phyloP scores from a whole-genome alignment of 2,888 invertebrate species.

The Limenitis camilla region DNA sequence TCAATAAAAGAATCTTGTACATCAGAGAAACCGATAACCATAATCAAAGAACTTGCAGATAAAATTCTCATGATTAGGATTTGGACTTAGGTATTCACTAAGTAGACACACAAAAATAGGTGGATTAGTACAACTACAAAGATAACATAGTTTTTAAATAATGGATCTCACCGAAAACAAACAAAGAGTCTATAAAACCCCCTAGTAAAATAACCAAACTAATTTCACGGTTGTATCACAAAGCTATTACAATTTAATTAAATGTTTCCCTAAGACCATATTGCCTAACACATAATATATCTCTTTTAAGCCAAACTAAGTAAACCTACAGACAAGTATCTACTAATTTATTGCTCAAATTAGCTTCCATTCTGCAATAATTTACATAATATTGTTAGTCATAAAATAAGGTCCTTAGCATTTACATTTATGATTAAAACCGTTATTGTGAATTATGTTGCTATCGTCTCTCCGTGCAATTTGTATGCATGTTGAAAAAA shows the following conservation, averaged over 20 bases:
- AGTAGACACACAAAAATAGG: no score
- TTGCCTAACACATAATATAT: slow-evolving; percentile 30
- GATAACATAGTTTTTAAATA: no score
- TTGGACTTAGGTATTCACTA: no score
- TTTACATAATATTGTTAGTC: slow-evolving; percentile 66
- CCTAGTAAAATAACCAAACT: background rate
- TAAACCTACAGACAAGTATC: slow-evolving; percentile 54
- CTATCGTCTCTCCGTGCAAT: no score
- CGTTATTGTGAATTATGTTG: no score
- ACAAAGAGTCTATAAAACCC: background rate
- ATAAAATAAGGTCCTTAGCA: slow-evolving; percentile 5
- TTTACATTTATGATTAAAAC: slow-evolving; percentile 5
- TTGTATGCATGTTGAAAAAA: no score
- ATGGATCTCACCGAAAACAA: background rate
- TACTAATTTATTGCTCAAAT: slow-evolving; percentile 65
- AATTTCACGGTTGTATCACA: background rate
- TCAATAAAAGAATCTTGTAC: no score
- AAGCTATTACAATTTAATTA: slow-evolving; percentile 16
- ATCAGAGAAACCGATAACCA: no score
- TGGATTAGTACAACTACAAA: no score
- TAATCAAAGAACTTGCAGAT: no score
- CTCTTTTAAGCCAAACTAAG: slow-evolving; percentile 45
- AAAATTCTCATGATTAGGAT: no score
- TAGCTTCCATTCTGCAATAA: slow-evolving; percentile 66
- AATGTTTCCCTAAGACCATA: slow-evolving; percentile 26